These are phyloP conservation scores for Catajapyx aquilonaris DNA, from an alignment of 1,140 invertebrate species.

Conservation along the genomic window DNA sequence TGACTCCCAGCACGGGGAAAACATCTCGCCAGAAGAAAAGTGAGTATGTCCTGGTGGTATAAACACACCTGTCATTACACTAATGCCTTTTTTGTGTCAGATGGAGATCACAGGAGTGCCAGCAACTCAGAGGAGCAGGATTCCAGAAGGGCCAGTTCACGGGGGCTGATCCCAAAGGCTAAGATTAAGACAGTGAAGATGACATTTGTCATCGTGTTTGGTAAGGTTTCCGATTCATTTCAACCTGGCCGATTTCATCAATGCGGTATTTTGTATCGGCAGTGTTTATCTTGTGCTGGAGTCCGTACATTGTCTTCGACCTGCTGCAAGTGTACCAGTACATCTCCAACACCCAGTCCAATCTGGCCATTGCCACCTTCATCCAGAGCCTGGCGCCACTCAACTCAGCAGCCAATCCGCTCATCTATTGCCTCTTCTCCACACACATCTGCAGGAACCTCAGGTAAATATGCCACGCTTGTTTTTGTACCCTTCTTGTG, in stretches of 20 bases:
- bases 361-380: slow-evolving; percentile 66
- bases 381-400: slow-evolving; percentile 81
- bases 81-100: slow-evolving; percentile 16
- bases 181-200: slow-evolving; percentile 40
- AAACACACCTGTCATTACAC: background rate
- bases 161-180: slow-evolving; percentile 34
- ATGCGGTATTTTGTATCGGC: too few relatives aligned
- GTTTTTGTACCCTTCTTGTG: background rate
- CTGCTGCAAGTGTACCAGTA: slow-evolving; percentile 73
- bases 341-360: slow-evolving; percentile 56
- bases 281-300: slow-evolving; percentile 93
- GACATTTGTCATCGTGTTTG: slow-evolving; percentile 37
- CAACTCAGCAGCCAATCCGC: slow-evolving; percentile 83
- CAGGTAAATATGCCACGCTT: slow-evolving; percentile 30
- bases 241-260: too few relatives aligned
- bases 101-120: slow-evolving; percentile 38
- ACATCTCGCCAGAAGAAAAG: background rate
- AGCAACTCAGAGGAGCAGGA: slow-evolving; percentile 28
- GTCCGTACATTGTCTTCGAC: slow-evolving; percentile 85
- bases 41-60: background rate
- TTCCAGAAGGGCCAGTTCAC: slow-evolving; percentile 21
- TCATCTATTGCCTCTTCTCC: slow-evolving; percentile 88
- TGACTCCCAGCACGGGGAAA: slow-evolving; percentile 1
- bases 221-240: too few relatives aligned
- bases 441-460: slow-evolving; percentile 69